These are phyloP conservation scores for Troides aeacus DNA, from an alignment of 2,888 invertebrate genomes.

Conservation along the genomic window DNA sequence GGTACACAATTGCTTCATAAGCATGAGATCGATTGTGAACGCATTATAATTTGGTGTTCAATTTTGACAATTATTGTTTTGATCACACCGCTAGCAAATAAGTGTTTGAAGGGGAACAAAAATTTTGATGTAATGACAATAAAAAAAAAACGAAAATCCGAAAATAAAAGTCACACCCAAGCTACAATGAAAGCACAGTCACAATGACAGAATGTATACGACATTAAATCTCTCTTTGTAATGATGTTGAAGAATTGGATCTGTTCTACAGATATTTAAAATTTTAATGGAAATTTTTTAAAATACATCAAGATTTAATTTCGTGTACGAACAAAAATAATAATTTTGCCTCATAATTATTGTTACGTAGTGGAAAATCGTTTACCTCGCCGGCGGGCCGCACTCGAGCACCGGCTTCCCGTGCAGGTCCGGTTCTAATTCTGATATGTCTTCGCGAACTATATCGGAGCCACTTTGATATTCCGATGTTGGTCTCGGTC, in stretches of 20 bases:
- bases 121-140: slow-evolving; percentile 26
- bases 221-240: not conserved
- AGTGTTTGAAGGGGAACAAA: slow-evolving; percentile 21
- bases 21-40: slow-evolving; percentile 21
- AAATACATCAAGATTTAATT: slow-evolving; percentile 11
- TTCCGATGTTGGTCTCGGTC: slow-evolving; percentile 70
- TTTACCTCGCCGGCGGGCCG: slow-evolving; percentile 84
- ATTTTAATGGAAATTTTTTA: not conserved
- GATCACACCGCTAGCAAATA: slow-evolving; percentile 4
- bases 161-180: slow-evolving; percentile 47
- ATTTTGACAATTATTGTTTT: not conserved
- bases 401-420: slow-evolving; percentile 74
- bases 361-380: slow-evolving; percentile 33
- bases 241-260: no score
- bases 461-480: slow-evolving; percentile 77
- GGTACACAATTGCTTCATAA: slow-evolving; percentile 28
- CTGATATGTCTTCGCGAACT: slow-evolving; percentile 80
- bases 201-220: slow-evolving; percentile 27
- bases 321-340: not conserved
- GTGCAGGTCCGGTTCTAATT: slow-evolving; percentile 74
- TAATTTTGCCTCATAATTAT: not conserved
- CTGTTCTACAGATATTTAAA: not conserved
- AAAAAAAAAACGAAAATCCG: slow-evolving; percentile 22
- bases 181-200: slow-evolving; percentile 76
- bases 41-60: not conserved